These are phyloP conservation scores for Chaetodon trifasciatus DNA, from an alignment of 2,797 vertebrate genomes.

Conservation along the genomic window DNA sequence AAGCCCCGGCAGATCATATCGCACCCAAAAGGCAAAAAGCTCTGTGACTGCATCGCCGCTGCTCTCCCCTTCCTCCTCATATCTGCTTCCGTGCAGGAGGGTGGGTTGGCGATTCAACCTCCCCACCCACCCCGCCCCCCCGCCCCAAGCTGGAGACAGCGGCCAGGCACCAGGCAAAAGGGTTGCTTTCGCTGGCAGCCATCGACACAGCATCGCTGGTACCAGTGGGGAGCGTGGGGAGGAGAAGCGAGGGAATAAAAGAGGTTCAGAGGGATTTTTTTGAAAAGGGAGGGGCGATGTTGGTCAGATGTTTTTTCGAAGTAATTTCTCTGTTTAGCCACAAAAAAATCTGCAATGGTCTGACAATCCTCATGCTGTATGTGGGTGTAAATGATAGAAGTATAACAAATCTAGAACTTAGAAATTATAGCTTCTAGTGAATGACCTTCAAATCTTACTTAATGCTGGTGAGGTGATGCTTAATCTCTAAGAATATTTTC, in stretches of 20 bases:
- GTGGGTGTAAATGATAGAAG: conserved; percentile 13
- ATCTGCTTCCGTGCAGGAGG: conserved; percentile 43
- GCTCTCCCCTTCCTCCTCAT: conserved; percentile 8
- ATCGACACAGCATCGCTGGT: conserved; percentile 53
- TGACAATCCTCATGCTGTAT: neutral
- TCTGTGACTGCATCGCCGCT: conserved; percentile 14
- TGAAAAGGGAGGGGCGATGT: conserved; percentile 11
- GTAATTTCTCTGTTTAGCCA: conserved; percentile 28
- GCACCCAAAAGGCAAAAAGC: conserved; percentile 53
- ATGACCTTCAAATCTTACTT: conserved; percentile 45
- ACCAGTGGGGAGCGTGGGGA: conserved; percentile 36
- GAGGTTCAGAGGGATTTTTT: conserved; percentile 37
- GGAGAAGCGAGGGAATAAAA: conserved; percentile 39
- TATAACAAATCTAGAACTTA: neutral
- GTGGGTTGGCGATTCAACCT: conserved; percentile 47
- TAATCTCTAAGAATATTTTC: conserved; percentile 37
- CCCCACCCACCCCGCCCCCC: neutral
- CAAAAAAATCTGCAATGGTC: conserved; percentile 17
- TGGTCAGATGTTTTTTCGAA: conserved; percentile 43
- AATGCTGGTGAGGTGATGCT: conserved; percentile 4
- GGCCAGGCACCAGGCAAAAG: conserved; percentile 48
- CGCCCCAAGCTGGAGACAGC: conserved; percentile 43
- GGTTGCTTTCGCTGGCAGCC: conserved; percentile 59
- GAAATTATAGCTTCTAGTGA: neutral
- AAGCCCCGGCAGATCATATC: conserved; percentile 28